Conservation (phyloP, 30 jellyfish, hydroid and myxozoan genomes). For the Cassiopea xamachana region DNA sequence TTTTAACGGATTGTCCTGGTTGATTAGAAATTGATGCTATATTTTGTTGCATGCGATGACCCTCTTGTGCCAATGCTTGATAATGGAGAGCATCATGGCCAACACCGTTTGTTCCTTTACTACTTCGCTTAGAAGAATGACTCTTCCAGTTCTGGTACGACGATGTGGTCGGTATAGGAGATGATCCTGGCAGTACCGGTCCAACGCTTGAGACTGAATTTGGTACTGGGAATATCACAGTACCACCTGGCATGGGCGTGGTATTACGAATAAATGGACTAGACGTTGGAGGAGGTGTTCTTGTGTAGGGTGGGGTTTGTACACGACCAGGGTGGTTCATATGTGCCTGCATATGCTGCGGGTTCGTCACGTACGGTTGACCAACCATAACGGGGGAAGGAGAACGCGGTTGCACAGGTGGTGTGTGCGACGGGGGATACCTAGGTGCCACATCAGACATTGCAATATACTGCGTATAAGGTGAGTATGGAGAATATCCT, state of each 20-base stretch:
- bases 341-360: conserved; percentile 59
- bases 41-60: conserved; percentile 66
- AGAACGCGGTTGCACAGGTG: conserved; percentile 76
- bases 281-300: conserved; percentile 80
- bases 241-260: conserved; percentile 59
- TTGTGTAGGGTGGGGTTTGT: conserved; percentile 74
- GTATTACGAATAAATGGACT: conserved; percentile 51
- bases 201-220: conserved; percentile 40
- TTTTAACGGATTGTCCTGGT: conserved; percentile 50
- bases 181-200: conserved; percentile 30
- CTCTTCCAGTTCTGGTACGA: conserved; percentile 73
- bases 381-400: conserved; percentile 77
- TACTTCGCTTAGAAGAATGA: conserved; percentile 40
- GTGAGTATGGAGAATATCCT: conserved; percentile 66
- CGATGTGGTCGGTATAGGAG: conserved; percentile 50
- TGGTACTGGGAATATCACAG: conserved; percentile 65
- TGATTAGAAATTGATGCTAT: conserved; percentile 44
- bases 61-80: conserved; percentile 74
- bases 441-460: conserved; percentile 58
- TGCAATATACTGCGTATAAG: conserved; percentile 63
- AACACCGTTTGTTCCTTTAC: conserved; percentile 42
- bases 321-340: conserved; percentile 66
- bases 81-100: conserved; percentile 55
- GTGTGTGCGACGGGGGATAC: conserved; percentile 76
- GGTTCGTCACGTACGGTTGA: conserved; percentile 57